Conservation (phyloP, 1,140 invertebrate genomes). For the Drosophila gunungcola region DNA sequence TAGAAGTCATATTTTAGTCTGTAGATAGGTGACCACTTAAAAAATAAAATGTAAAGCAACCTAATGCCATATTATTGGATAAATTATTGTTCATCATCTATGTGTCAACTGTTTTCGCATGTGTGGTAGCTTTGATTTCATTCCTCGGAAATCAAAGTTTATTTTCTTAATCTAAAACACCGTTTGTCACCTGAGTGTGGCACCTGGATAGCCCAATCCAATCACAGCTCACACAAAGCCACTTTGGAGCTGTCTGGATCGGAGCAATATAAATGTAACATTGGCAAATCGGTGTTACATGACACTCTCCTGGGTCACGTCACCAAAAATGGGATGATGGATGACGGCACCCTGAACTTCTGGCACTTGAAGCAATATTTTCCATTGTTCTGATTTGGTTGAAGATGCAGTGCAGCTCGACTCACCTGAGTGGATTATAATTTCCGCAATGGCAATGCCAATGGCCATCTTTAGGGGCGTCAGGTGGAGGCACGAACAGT, state of each 20-base stretch:
- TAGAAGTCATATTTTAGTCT: too few species aligned
- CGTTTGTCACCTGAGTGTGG: slow-evolving; percentile 16
- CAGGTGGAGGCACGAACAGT: slow-evolving; percentile 58
- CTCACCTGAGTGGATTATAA: slow-evolving; percentile 35
- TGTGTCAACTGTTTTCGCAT: slow-evolving; percentile 13
- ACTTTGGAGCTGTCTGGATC: slow-evolving; percentile 51
- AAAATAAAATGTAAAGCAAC: too few species aligned
- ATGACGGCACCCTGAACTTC: slow-evolving; percentile 16
- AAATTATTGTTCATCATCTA: slow-evolving; percentile 6
- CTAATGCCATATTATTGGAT: not conserved
- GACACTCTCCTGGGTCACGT: slow-evolving; percentile 31
- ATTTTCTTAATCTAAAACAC: not conserved
- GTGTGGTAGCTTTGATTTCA: not conserved
- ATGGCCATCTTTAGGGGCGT: slow-evolving; percentile 10
- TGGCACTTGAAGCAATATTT: slow-evolving; percentile 30
- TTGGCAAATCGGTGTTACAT: slow-evolving; percentile 50
- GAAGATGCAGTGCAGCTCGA: not conserved
- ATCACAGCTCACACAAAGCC: slow-evolving; percentile 35
- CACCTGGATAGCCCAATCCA: slow-evolving; percentile 44
- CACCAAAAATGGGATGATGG: slow-evolving; percentile 37
- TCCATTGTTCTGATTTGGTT: slow-evolving; percentile 4
- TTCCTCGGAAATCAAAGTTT: slow-evolving; percentile 14
- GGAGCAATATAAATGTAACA: slow-evolving; percentile 58
- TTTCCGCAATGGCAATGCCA: slow-evolving; percentile 29
- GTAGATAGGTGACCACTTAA: too few species aligned